Evolutionary conservation across 2,888 invertebrate genomes (phyloP), one percentile per base, ranked within the genome.

Genomic region (Corbicula japonica): DNA sequence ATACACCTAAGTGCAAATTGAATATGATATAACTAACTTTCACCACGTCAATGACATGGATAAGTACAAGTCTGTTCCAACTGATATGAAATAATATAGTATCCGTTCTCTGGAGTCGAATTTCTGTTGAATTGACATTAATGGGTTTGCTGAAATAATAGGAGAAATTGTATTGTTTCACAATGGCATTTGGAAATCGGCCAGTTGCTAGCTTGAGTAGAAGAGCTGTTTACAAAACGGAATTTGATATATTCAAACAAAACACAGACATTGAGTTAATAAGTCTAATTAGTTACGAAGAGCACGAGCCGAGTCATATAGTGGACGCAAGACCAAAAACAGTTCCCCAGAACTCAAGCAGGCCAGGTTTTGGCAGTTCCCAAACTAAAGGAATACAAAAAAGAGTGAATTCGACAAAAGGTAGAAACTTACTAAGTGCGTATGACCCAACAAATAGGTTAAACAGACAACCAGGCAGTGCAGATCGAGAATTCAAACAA

Each of bases 231-330:
- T 80, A 80, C 70, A 80, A 80, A 80, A 80, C 80, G 65, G 80
- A 80, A 69, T 80, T 80, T 61, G 80, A 80, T 76, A 71, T 80
- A 58, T 80, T 80, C 46, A 80, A 80, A 70, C 62, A 73, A 50
- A 76, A 76, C 69, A 80, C 60, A 26, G 76, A 80, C 46, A 65
- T 80, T 41, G 80, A 80, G 30, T 61, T 80, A 21, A 80, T 80
- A 26, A 80, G 80, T 70, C 58, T 80, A 34, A 41, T 73, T 10
- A 80, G 80, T 60, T 76, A 60, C 41, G 76, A 80, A 5, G 76
- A 80, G 4, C 50, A 73, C 18, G n/a, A 26, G 8, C 35, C 70
- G n/a, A 44, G 23, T 21, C 30, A 44, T 35, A 60, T 38, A 32
- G 58, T 12, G 21, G 41, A 32, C 21, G 30, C 2, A n/a, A 61